These are phyloP conservation scores for Lates calcarifer DNA, from an alignment of 2,113 vertebrate genomes.

Conservation along the genomic window DNA sequence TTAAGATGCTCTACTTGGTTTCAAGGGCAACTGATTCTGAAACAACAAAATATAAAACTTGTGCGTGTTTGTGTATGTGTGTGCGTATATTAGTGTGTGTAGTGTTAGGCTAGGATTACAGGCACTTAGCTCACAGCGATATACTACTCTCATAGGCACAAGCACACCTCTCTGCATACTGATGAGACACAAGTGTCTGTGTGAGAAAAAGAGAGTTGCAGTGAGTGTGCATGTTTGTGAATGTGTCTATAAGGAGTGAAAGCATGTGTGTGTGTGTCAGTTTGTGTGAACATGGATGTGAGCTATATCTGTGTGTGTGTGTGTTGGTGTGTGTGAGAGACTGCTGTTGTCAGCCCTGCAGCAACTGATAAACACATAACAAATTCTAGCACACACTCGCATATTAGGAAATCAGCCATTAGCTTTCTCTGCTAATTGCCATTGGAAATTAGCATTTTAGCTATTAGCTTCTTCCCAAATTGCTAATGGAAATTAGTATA, in stretches of 20 bases:
- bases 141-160: slow-evolving; percentile 66
- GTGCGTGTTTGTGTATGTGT: slow-evolving; percentile 27
- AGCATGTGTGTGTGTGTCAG: slow-evolving; percentile 3
- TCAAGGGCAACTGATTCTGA: slow-evolving; percentile 74
- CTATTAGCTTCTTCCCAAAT: slow-evolving; percentile 60
- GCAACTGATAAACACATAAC: slow-evolving; percentile 64
- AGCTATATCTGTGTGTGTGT: not conserved
- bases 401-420: slow-evolving; percentile 65
- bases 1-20: slow-evolving; percentile 69
- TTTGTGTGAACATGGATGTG: slow-evolving; percentile 11
- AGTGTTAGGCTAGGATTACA: slow-evolving; percentile 69
- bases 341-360: slow-evolving; percentile 40
- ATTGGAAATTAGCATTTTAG: slow-evolving; percentile 61
- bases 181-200: slow-evolving; percentile 61
- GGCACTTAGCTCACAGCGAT: slow-evolving; percentile 75
- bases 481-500: slow-evolving; percentile 55
- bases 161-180: slow-evolving; percentile 64
- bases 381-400: slow-evolving; percentile 45
- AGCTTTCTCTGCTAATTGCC: slow-evolving; percentile 64
- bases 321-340: slow-evolving; percentile 12
- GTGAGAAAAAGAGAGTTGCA: slow-evolving; percentile 16
- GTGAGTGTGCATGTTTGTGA: not conserved
- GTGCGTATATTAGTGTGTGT: slow-evolving; percentile 25
- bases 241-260: slow-evolving; percentile 26
- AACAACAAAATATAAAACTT: slow-evolving; percentile 71